phyloP scores from a whole-genome alignment of 2,888 invertebrate species.

The Orthonychiurus folsomi region DNA sequence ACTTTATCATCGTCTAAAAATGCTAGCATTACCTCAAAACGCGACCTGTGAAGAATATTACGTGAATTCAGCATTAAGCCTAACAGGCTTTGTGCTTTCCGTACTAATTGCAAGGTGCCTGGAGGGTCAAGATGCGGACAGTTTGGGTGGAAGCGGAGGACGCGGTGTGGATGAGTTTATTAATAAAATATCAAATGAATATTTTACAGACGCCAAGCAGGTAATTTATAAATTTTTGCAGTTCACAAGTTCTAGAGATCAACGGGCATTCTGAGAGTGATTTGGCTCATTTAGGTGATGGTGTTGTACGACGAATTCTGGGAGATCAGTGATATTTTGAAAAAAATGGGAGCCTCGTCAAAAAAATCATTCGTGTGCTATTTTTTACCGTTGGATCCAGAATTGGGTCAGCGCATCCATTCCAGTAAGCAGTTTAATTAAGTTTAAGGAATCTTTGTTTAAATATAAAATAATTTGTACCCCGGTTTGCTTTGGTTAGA shows the following conservation, averaged over 20 bases:
- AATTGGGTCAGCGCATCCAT: constrained; percentile 17
- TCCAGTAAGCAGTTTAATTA: constrained; percentile 12
- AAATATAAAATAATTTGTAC: background rate
- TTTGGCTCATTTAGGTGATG: constrained; percentile 26
- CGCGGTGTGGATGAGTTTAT: constrained; percentile 32
- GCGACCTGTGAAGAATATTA: constrained; percentile 23
- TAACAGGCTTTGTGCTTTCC: constrained; percentile 25
- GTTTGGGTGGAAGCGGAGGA: constrained; percentile 17
- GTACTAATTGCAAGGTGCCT: constrained; percentile 25
- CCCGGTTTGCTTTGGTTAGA: constrained; percentile 14
- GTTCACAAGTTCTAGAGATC: background rate
- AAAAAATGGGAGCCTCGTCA: constrained; percentile 24
- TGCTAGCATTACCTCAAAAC: constrained; percentile 14
- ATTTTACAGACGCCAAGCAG: constrained; percentile 26
- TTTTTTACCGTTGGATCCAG: constrained; percentile 32
- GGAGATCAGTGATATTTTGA: constrained; percentile 34
- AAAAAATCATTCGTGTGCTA: constrained; percentile 35
- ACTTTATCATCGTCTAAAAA: too few relatives aligned
- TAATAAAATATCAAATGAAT: constrained; percentile 28
- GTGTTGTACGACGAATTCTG: constrained; percentile 37
- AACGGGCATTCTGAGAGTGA: background rate
- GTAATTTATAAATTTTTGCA: too few relatives aligned
- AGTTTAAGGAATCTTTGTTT: constrained; percentile 4
- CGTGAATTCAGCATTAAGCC: constrained; percentile 12
- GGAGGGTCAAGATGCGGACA: constrained; percentile 14